Conservation (phyloP, 2,888 invertebrate genomes). For the Harpalus rufipes region DNA sequence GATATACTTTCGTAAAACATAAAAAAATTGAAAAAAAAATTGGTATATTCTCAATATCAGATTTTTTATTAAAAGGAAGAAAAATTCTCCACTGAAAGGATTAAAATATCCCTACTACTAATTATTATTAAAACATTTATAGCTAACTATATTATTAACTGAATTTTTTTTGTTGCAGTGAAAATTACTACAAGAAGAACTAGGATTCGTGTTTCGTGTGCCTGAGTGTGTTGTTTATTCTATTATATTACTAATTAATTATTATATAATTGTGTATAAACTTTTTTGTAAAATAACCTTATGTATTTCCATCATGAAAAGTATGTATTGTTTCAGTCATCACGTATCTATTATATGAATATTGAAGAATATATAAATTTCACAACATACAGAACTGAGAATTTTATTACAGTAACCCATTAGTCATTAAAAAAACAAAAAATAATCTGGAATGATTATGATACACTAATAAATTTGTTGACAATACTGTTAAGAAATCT, state of each 20-base stretch:
- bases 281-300: constrained; percentile 38
- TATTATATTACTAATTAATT: constrained; percentile 48
- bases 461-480: not conserved
- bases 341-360: constrained; percentile 37
- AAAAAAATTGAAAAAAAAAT: too few relatives aligned
- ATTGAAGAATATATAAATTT: constrained; percentile 47
- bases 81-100: too few relatives aligned
- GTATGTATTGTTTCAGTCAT: constrained; percentile 33
- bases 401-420: not conserved
- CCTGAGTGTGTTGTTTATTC: constrained; percentile 35
- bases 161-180: constrained; percentile 81
- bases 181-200: constrained; percentile 82
- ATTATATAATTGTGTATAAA: constrained; percentile 40
- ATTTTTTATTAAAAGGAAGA: too few relatives aligned
- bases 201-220: constrained; percentile 28
- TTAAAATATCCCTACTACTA: too few relatives aligned
- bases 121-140: too few relatives aligned
- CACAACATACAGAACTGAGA: not conserved
- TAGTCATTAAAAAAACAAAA: not conserved
- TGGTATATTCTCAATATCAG: too few relatives aligned
- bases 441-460: not conserved
- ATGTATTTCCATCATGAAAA: not conserved
- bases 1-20: too few relatives aligned
- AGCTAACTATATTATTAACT: not conserved
- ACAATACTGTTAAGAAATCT: constrained; percentile 19